A percentile compares a stretch with the other conserved stretches of the same genome.
phyloP scores from a whole-genome alignment of 2,113 vertebrate genomes.

The Solea solea region DNA sequence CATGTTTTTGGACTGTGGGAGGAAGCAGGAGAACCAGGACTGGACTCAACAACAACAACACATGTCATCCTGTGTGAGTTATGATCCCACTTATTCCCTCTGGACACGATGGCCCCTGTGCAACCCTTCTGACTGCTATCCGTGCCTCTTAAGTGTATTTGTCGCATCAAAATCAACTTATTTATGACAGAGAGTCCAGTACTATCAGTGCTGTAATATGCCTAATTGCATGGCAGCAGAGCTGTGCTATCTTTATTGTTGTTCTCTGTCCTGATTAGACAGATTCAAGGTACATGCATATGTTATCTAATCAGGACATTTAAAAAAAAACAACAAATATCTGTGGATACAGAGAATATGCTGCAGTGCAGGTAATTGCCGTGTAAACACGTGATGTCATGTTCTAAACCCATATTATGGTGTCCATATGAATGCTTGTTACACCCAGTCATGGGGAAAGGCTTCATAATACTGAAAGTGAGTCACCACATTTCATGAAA shows the following conservation, averaged over 20 bases:
- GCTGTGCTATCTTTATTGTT: slow-evolving; percentile 68
- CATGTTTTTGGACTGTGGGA: no score
- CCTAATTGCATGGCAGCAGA: slow-evolving; percentile 42
- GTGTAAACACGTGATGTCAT: slow-evolving; percentile 13
- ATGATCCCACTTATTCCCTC: no score
- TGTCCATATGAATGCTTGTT: background rate
- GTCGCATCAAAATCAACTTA: slow-evolving; percentile 31
- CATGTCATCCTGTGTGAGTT: no score
- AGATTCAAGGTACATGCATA: slow-evolving; percentile 69
- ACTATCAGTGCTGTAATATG: slow-evolving; percentile 41
- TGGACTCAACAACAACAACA: no score
- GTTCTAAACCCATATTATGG: background rate
- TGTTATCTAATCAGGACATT: slow-evolving; percentile 38
- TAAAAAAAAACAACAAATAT: slow-evolving; percentile 13
- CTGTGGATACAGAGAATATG: slow-evolving; percentile 30
- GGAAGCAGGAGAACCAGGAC: no score
- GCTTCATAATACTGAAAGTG: background rate
- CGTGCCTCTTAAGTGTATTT: slow-evolving; percentile 14
- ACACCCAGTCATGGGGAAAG: background rate
- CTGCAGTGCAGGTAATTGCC: slow-evolving; percentile 27
- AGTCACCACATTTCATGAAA: background rate
- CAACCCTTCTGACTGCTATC: background rate
- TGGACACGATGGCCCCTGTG: no score
- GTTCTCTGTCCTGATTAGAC: slow-evolving; percentile 52
- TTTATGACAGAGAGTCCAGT: slow-evolving; percentile 5